Percentiles rank a stretch among this genome's conserved stretches.
Conservation (phyloP, 2,888 invertebrate species). For the Bugulina stolonifera region DNA sequence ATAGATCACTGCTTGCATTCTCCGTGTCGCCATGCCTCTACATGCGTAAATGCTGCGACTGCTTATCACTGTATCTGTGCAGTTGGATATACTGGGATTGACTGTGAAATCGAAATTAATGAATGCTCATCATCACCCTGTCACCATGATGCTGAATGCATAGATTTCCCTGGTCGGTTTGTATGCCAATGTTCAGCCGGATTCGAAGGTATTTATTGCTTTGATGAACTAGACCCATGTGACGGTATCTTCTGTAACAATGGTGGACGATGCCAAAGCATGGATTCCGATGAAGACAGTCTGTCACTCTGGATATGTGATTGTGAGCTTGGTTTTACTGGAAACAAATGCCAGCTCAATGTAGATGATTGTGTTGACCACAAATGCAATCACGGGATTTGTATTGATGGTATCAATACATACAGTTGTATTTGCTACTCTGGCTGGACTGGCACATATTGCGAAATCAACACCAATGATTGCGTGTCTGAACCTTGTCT, state of each 20-base stretch:
- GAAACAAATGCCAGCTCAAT: conserved; percentile 57
- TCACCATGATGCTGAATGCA: conserved; percentile 27
- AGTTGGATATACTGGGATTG: conserved; percentile 60
- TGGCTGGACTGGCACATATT: conserved; percentile 7
- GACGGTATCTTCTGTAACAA: not conserved
- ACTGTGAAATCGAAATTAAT: conserved; percentile 55
- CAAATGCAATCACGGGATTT: conserved; percentile 6
- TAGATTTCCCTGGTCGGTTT: conserved; percentile 25
- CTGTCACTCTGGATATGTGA: not conserved
- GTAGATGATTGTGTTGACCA: conserved; percentile 28
- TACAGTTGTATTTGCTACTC: not conserved
- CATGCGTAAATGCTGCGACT: conserved; percentile 29
- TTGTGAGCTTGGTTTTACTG: conserved; percentile 30
- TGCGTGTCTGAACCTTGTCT: conserved; percentile 56
- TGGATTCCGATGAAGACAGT: not conserved
- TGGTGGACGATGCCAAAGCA: not conserved
- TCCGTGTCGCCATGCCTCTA: conserved; percentile 54
- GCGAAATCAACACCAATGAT: conserved; percentile 46
- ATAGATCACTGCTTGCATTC: conserved; percentile 74
- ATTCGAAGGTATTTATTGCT: conserved; percentile 58
- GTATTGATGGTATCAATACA: not conserved
- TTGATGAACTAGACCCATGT: conserved; percentile 29
- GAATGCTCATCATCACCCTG: conserved; percentile 31
- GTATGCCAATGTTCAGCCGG: conserved; percentile 29
- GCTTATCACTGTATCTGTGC: conserved; percentile 30